Conservation (phyloP, 2,113 vertebrate genomes). For the Cebidichthys violaceus region DNA sequence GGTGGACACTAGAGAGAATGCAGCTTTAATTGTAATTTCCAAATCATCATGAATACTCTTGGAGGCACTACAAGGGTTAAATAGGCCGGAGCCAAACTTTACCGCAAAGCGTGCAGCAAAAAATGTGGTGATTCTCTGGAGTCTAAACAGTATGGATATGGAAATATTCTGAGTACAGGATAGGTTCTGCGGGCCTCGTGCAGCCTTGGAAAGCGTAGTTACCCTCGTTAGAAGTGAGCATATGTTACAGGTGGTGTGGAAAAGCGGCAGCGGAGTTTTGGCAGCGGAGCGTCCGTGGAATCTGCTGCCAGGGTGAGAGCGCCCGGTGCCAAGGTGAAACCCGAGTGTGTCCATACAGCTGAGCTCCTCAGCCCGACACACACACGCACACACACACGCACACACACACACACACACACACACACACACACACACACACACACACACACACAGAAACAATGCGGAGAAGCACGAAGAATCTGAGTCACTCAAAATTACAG, state of each 20-base stretch:
- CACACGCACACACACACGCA: slow-evolving; percentile 34
- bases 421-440: slow-evolving; percentile 7
- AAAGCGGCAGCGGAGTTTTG: slow-evolving; percentile 63
- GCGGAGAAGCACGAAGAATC: background rate
- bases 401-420: slow-evolving; percentile 8
- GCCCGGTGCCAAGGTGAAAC: slow-evolving; percentile 76
- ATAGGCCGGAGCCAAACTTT: slow-evolving; percentile 31
- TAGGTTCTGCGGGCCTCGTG: slow-evolving; percentile 57
- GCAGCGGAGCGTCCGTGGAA: slow-evolving; percentile 56
- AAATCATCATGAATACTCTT: slow-evolving; percentile 21
- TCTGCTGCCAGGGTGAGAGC: slow-evolving; percentile 72
- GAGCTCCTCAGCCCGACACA: slow-evolving; percentile 51
- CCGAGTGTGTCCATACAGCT: slow-evolving; percentile 68
- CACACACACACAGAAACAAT: slow-evolving; percentile 34
- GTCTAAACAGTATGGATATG: slow-evolving; percentile 43
- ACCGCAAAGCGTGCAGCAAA: slow-evolving; percentile 42
- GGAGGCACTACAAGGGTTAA: slow-evolving; percentile 24
- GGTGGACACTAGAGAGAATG: too few relatives aligned
- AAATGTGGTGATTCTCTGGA: slow-evolving; percentile 16
- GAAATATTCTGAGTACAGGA: slow-evolving; percentile 57
- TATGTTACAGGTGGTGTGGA: slow-evolving; percentile 82
- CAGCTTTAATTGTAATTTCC: background rate
- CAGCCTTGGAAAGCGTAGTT: slow-evolving; percentile 68
- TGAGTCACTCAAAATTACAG: slow-evolving; percentile 57
- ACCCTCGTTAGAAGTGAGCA: slow-evolving; percentile 69